A percentile compares a stretch with the other conserved stretches of the same genome.
phyloP scores from a whole-genome alignment of 2,888 invertebrate genomes.

The Oligia fasciuncula region DNA sequence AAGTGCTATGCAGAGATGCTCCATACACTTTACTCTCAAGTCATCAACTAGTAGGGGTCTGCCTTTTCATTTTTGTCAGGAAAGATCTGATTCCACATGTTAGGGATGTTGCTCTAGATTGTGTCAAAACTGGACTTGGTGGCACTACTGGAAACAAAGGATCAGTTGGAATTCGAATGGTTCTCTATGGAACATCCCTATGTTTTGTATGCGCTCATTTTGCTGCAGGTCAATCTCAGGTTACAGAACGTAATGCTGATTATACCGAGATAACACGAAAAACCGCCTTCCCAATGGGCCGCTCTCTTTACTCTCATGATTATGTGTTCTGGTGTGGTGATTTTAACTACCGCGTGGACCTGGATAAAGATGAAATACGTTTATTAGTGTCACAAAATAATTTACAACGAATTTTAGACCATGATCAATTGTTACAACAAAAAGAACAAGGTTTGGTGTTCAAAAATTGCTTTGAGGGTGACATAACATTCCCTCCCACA shows the following conservation, averaged over 20 bases:
- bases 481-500: slow-evolving; percentile 97
- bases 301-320: slow-evolving; percentile 98
- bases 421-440: slow-evolving; percentile 96
- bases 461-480: slow-evolving; percentile 97
- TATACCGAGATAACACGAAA: slow-evolving; percentile 98
- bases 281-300: slow-evolving; percentile 97
- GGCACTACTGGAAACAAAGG: slow-evolving; percentile 99
- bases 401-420: slow-evolving; percentile 93
- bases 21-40: slow-evolving; percentile 97
- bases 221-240: slow-evolving; percentile 99
- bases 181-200: slow-evolving; percentile 97
- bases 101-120: slow-evolving; percentile 97
- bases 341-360: slow-evolving; percentile 99
- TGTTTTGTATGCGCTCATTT: slow-evolving; percentile 99
- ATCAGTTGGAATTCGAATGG: slow-evolving; percentile 97
- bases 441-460: slow-evolving; percentile 96
- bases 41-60: slow-evolving; percentile 99
- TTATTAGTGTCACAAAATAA: slow-evolving; percentile 94
- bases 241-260: slow-evolving; percentile 98
- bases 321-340: slow-evolving; percentile 99
- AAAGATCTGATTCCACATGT: slow-evolving; percentile 97
- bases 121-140: slow-evolving; percentile 99
- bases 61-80: slow-evolving; percentile 97
- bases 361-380: slow-evolving; percentile 98
- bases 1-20: slow-evolving; percentile 96